Base-by-base conservation (phyloP, 2,797 vertebrate genomes). In the Arrhamphus sclerolepis region DNA sequence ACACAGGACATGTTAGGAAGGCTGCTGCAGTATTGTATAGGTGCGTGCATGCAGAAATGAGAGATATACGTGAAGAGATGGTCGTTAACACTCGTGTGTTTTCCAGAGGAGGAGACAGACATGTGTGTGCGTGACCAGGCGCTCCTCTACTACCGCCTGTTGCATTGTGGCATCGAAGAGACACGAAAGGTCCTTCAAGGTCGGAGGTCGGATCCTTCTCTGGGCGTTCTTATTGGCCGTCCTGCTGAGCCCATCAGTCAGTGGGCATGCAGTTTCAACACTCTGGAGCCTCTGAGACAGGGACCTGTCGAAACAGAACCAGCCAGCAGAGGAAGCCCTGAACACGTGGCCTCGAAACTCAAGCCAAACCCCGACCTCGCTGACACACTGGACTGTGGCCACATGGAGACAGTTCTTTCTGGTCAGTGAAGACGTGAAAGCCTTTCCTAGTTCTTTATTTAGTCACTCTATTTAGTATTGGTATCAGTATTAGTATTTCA, bases 1-100 rank as follows among this genome's bases (percentile, higher is more conserved):
- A 97, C 92, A 3, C 97, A 99, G 80, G 97, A 98, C 85, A 93
- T 85, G 89, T 91, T 99, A 14, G 97, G 97, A 10, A 92, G 96
- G 4, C 90, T 98, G 69, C 83, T 99, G 41, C 80, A 94, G 71
- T 94, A 93, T 84, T 96, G 93, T 85, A 94, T 98, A 62, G 97
- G 97, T 50, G 46, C 28, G 63, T 66, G 39, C 41, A 18, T 61
- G 20, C n/a, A 40, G 21, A 4, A 6, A 5, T 19, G 10, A 24
- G 19, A 38, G 1, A 2, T 10, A 41, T 4, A 22, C 1, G 55
- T 38, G 8, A 16, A 46, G 4, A 42, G 6, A 47, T 42, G 1
- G 0, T 2, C 56, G 6, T 50, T 54, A 40, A 13, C 22, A 13
- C 28, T 20, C 17, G 38, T 46, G 18, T 75, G 6, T 61, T 46